Conservation (phyloP, 1,140 invertebrate genomes). For the Globodera ellingtonae region DNA sequence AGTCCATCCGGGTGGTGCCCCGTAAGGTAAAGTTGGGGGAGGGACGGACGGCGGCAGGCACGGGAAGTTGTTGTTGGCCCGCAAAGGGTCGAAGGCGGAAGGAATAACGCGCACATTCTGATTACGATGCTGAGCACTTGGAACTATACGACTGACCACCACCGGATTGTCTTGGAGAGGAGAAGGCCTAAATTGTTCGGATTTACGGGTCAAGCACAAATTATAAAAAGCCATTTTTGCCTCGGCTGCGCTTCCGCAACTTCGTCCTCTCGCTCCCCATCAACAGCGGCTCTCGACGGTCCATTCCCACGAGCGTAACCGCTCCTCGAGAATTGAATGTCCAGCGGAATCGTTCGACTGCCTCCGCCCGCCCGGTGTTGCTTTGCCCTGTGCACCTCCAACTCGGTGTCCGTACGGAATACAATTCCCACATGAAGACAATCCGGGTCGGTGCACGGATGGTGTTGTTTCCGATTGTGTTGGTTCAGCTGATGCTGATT, state of each 20-base stretch:
- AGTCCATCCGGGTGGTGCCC: constrained; percentile 31
- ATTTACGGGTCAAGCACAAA: constrained; percentile 6
- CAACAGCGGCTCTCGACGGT: neutral
- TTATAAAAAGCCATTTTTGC: constrained; percentile 26
- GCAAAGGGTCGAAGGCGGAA: constrained; percentile 19
- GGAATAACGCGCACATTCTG: constrained; percentile 26
- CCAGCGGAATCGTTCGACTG: constrained; percentile 41
- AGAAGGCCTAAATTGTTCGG: neutral
- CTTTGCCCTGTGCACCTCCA: constrained; percentile 50
- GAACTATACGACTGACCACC: constrained; percentile 33
- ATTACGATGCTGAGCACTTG: constrained; percentile 41
- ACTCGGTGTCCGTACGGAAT: constrained; percentile 52
- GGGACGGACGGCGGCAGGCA: neutral
- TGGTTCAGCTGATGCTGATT: constrained; percentile 47
- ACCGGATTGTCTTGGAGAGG: neutral
- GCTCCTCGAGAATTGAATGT: constrained; percentile 42
- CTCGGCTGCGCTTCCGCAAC: neutral
- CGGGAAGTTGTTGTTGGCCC: constrained; percentile 31
- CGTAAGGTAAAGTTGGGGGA: constrained; percentile 28
- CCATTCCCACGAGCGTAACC: neutral
- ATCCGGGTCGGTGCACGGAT: constrained; percentile 51
- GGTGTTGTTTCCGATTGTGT: constrained; percentile 50
- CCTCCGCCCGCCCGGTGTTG: constrained; percentile 25
- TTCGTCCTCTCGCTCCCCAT: constrained; percentile 11
- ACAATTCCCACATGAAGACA: constrained; percentile 56